A percentile compares a stretch with the other conserved stretches of the same genome.
Conservation (phyloP, 1,140 invertebrate genomes). For the Caerostris extrusa region DNA sequence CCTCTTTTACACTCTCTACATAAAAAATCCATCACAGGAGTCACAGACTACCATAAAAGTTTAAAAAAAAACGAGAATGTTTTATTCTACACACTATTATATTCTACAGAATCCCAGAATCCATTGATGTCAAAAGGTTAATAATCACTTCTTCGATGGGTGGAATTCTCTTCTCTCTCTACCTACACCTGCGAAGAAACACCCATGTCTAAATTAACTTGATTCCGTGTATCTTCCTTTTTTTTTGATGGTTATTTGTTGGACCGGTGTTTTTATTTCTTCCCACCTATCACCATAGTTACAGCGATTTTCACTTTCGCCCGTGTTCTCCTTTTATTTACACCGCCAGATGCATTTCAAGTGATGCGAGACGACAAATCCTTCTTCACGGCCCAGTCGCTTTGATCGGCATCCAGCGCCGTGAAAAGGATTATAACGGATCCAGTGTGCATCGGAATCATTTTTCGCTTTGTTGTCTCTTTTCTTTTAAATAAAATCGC, state of each 20-base stretch:
- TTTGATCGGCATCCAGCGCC: neutral
- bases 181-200: neutral
- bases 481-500: no score
- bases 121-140: slow-evolving; percentile 11
- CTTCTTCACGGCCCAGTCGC: neutral
- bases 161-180: neutral
- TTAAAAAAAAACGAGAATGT: neutral
- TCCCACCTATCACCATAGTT: slow-evolving; percentile 8
- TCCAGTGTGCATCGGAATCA: neutral
- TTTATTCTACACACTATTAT: neutral
- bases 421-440: neutral
- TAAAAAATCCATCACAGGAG: no score
- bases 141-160: neutral
- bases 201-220: slow-evolving; percentile 18
- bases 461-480: no score
- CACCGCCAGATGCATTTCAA: neutral
- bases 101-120: neutral
- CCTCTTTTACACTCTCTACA: no score
- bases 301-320: neutral
- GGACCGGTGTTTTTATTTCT: slow-evolving; percentile 5
- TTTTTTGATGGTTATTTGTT: slow-evolving; percentile 22
- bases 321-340: neutral
- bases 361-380: neutral
- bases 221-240: neutral
- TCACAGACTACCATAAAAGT: no score